Evolutionary conservation across 2,113 vertebrate genomes (phyloP).

Genomic region (Myrmophylax atrothorax): DNA sequence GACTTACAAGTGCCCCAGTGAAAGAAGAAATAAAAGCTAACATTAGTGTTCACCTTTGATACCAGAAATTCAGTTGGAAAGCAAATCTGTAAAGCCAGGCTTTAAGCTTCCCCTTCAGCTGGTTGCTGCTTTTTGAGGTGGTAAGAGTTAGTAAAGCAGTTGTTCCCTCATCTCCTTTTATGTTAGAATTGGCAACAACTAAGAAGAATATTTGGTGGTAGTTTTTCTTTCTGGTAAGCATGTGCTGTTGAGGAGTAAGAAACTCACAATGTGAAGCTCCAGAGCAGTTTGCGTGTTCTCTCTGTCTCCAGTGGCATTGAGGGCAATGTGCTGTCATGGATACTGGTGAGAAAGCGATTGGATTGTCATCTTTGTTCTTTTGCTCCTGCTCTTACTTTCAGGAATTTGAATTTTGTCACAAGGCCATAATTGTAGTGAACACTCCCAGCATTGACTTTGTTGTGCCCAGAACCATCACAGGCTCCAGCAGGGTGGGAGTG

Average conservation of each 20-base stretch:
- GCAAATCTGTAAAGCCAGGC: not conserved
- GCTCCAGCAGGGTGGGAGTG: not conserved
- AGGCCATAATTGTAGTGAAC: not conserved
- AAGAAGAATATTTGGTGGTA: not conserved
- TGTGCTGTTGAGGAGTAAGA: not conserved
- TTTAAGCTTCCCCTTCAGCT: not conserved
- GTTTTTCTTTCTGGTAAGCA: not conserved
- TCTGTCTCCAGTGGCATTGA: not conserved
- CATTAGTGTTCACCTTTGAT: not conserved
- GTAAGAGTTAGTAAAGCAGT: not conserved
- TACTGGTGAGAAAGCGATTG: not conserved
- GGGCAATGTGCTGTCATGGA: not conserved
- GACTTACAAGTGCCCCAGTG: not conserved
- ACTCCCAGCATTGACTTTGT: not conserved
- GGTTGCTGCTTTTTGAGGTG: not conserved
- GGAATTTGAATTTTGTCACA: not conserved
- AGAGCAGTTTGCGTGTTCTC: not conserved
- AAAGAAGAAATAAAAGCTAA: not conserved
- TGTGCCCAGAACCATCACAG: not conserved
- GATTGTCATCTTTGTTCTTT: not conserved
- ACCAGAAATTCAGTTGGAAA: not conserved
- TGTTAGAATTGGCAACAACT: not conserved
- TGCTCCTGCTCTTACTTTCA: not conserved
- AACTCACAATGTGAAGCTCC: not conserved
- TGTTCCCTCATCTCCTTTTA: not conserved